Percentiles rank a stretch among this genome's conserved stretches.
Conservation (phyloP, 1,140 invertebrate genomes). For the Manduca sexta region DNA sequence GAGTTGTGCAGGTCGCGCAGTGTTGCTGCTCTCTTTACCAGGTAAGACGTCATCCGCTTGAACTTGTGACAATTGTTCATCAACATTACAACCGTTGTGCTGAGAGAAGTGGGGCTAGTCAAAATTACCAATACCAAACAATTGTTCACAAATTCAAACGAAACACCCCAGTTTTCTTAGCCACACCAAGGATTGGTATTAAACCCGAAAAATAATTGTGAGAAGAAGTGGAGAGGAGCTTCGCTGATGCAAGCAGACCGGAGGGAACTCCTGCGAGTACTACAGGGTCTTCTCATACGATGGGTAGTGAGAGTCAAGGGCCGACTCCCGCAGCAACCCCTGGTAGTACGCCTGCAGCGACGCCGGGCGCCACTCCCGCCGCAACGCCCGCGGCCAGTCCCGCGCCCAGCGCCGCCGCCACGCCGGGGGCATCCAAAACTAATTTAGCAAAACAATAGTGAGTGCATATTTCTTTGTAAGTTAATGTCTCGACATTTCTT, state of each 20-base stretch:
- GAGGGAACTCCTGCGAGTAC: not conserved
- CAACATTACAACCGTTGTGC: not conserved
- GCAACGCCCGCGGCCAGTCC: constrained; percentile 8
- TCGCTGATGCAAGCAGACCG: constrained; percentile 16
- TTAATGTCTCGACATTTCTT: too few relatives aligned
- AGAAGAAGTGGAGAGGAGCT: constrained; percentile 46
- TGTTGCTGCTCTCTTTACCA: constrained; percentile 3
- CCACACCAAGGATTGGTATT: not conserved
- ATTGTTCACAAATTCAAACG: constrained; percentile 32
- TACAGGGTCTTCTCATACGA: constrained; percentile 4
- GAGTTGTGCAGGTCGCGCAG: constrained; percentile 11
- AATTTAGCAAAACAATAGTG: constrained; percentile 23
- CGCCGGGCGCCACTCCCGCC: constrained; percentile 11
- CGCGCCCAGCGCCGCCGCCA: not conserved
- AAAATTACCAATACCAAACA: constrained; percentile 18
- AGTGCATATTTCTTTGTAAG: not conserved
- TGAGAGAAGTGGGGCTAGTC: constrained; percentile 22
- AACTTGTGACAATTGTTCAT: constrained; percentile 43
- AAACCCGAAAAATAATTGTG: constrained; percentile 12
- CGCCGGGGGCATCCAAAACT: constrained; percentile 25
- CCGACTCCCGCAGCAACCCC: constrained; percentile 14
- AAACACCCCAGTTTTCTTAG: constrained; percentile 8
- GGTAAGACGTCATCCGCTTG: constrained; percentile 29
- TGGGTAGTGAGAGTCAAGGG: not conserved
- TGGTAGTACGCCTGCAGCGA: not conserved